Base-by-base conservation (phyloP, 2,888 invertebrate genomes). In the Nomada flava region DNA sequence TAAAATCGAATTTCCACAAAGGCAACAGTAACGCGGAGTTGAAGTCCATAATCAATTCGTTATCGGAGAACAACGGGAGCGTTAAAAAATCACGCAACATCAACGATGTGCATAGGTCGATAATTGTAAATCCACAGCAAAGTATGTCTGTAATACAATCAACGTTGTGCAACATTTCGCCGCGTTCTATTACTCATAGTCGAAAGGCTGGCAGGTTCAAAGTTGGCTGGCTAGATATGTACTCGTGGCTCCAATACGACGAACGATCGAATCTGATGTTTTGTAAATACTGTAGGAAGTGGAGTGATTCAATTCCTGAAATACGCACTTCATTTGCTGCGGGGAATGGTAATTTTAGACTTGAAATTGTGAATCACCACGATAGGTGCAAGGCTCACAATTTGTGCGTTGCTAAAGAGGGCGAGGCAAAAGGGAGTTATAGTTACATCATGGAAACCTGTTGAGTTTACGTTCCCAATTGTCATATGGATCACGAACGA, bases 321-420 rank as follows among this genome's bases (percentile, higher is more conserved):
- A 96, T 96, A 89, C 95, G 96, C 77, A 97, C 97, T n/a, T 96
- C 96, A 0, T 97, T 97, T 89, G 96, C 96, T n/a, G 96, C 96
- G 89, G 97, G 97, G 76, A 97, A 96, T 90, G 95, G 96, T 64
- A 97, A 97, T 93, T 97, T 97, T 94, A 95, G 97, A 71, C 94
- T 97, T 82, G 97, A 97, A 94, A 97, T 97, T 89, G 96, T 97
- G 64, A 97, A 97, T 92, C 97, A 97, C 93, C 97, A 97, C 91
- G 96, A 97, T 92, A 97, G 96, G 92, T 96, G 96, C 92, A 97
- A 97, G 93, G 96, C 96, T 50, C 97, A 97, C 92, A 95, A 96
- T 88, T 93, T 96, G 89, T 97, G 97, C 92, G 94, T 95, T 73
- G 94, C 94, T 44, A 95, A 94, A 90, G 95, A 95, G 88, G 92